Conservation (phyloP, 1,140 invertebrate genomes). For the Formica selysi region DNA sequence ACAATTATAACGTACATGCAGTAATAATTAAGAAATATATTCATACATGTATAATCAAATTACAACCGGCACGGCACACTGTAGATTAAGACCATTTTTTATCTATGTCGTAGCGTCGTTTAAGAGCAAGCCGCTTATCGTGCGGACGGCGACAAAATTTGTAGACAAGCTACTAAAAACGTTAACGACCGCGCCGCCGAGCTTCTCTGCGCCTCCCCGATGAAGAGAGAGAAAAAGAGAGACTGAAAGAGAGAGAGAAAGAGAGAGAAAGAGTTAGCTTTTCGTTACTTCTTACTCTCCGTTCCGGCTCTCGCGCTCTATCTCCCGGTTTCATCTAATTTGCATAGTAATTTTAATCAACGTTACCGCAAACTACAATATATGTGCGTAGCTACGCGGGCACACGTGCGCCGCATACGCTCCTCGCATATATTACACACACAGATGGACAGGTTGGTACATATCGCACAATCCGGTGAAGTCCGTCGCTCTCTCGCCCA, state of each 20-base stretch:
- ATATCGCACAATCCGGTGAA: slow-evolving; percentile 51
- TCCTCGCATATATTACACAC: slow-evolving; percentile 60
- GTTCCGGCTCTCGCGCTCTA: slow-evolving; percentile 20
- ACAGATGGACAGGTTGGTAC: slow-evolving; percentile 21
- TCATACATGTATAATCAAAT: neutral
- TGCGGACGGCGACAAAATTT: slow-evolving; percentile 36
- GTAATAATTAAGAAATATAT: slow-evolving; percentile 27
- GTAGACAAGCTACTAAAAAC: slow-evolving; percentile 49
- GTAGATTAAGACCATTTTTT: slow-evolving; percentile 50
- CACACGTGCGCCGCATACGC: slow-evolving; percentile 27
- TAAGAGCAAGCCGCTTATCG: slow-evolving; percentile 44
- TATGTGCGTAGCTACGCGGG: slow-evolving; percentile 33
- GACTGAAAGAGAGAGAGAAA: no score
- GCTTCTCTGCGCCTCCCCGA: neutral
- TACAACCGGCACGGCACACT: slow-evolving; percentile 1
- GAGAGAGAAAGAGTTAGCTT: neutral
- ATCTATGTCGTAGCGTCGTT: neutral
- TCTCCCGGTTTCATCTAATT: slow-evolving; percentile 74
- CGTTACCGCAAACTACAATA: slow-evolving; percentile 74
- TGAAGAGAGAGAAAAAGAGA: no score
- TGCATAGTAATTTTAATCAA: slow-evolving; percentile 82
- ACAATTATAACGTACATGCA: neutral
- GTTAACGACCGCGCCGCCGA: slow-evolving; percentile 42
- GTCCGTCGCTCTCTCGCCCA: slow-evolving; percentile 57
- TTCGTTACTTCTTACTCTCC: slow-evolving; percentile 30